Conservation (phyloP, 2,113 vertebrate genomes). For the Anhinga rufa region DNA sequence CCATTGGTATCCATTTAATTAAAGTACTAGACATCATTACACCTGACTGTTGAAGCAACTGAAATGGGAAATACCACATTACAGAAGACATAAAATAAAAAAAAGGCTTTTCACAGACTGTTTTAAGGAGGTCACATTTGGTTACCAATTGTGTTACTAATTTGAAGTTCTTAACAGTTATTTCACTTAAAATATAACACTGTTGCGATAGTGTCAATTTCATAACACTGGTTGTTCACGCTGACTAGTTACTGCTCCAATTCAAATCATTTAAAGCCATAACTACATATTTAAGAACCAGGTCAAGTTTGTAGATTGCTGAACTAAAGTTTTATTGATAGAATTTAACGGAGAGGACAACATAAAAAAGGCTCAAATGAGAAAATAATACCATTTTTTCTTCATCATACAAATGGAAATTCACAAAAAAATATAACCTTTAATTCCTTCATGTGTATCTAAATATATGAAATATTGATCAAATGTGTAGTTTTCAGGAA, state of each 20-base stretch:
- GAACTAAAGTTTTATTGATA: not conserved
- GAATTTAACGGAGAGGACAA: not conserved
- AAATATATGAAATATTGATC: not conserved
- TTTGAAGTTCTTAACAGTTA: not conserved
- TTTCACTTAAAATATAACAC: not conserved
- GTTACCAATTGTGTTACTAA: not conserved
- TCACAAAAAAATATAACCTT: not conserved
- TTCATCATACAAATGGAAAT: not conserved
- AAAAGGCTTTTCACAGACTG: not conserved
- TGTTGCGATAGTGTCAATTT: not conserved
- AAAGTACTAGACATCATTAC: not conserved
- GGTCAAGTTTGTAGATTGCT: not conserved
- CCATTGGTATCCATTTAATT: not conserved
- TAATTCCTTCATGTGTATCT: not conserved
- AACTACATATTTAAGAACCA: not conserved
- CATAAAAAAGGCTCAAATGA: not conserved
- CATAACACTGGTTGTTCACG: not conserved
- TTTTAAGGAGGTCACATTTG: not conserved
- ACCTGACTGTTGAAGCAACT: not conserved
- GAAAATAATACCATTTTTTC: not conserved
- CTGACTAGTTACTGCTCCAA: not conserved
- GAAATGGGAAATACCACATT: not conserved
- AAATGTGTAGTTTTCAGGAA: not conserved
- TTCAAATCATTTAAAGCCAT: not conserved
- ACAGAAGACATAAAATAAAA: not conserved